phyloP scores from a whole-genome alignment of 2,113 vertebrate genomes.

The Loxodonta africana region DNA sequence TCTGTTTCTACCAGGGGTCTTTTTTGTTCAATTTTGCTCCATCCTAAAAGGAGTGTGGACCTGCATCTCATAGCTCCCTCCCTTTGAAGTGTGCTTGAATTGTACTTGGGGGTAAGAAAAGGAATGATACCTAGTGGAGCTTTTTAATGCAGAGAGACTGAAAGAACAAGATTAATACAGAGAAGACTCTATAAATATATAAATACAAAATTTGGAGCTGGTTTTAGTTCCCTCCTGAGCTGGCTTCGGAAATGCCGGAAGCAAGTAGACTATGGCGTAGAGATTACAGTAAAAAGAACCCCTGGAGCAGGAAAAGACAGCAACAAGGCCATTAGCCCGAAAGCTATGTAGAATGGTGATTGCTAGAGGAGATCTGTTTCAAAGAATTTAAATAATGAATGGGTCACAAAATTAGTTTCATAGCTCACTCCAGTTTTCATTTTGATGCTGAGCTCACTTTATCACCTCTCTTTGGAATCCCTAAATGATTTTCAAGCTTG shows the following conservation, averaged over 20 bases:
- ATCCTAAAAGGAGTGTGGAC: neutral
- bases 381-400: neutral
- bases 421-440: neutral
- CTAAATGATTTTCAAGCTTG: neutral
- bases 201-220: neutral
- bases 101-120: neutral
- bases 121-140: neutral
- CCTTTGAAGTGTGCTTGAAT: slow-evolving; percentile 36
- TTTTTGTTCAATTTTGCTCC: slow-evolving; percentile 11
- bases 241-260: neutral
- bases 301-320: neutral
- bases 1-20: neutral
- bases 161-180: neutral
- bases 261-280: neutral
- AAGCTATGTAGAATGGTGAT: neutral
- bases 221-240: neutral
- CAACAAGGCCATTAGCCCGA: rapidly evolving
- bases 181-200: neutral
- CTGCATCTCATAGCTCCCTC: neutral
- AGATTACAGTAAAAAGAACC: neutral
- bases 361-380: neutral
- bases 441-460: neutral
- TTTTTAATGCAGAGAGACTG: neutral
- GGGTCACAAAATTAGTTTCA: neutral
- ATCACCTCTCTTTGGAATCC: neutral